These are phyloP conservation scores for Drosophila falleni DNA, from an alignment of 2,888 invertebrate species.

Conservation along the genomic window DNA sequence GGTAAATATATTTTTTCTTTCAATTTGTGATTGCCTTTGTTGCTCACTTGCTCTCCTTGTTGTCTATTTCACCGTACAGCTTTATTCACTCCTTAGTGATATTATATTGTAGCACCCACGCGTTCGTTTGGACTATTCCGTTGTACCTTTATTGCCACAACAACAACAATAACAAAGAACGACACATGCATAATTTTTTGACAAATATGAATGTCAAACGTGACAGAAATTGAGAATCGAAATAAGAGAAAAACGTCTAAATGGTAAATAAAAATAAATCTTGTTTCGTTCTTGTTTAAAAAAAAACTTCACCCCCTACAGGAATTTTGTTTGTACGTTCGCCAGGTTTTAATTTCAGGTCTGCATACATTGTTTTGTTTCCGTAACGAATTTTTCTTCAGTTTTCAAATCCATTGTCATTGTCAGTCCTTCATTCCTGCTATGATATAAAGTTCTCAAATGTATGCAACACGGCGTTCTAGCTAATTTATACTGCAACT, in stretches of 20 bases:
- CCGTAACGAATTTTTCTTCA: background rate
- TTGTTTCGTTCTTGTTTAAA: background rate
- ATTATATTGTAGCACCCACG: too few species aligned
- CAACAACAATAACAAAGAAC: slow-evolving; percentile 13
- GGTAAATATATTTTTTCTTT: too few species aligned
- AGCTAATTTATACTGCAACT: slow-evolving; percentile 11
- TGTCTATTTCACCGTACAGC: too few species aligned
- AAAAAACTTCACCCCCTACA: background rate
- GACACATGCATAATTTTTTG: slow-evolving; percentile 52
- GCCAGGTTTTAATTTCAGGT: slow-evolving; percentile 6
- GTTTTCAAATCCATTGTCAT: slow-evolving; percentile 35
- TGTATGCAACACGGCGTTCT: slow-evolving; percentile 45
- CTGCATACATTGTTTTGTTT: slow-evolving; percentile 1
- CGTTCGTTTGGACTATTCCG: slow-evolving; percentile 15
- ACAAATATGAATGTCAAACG: slow-evolving; percentile 80
- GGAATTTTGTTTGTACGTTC: background rate
- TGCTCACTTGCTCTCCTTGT: too few species aligned
- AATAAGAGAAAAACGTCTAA: slow-evolving; percentile 16
- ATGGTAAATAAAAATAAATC: slow-evolving; percentile 15
- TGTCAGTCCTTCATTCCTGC: slow-evolving; percentile 12
- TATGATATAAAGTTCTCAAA: slow-evolving; percentile 32
- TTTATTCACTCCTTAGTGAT: too few species aligned
- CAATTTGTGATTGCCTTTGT: too few species aligned
- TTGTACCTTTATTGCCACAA: slow-evolving; percentile 1
- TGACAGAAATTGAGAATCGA: slow-evolving; percentile 74